A percentile compares a stretch with the other conserved stretches of the same genome.
phyloP scores from a whole-genome alignment of 2,113 vertebrate species.

The Octodon degus region DNA sequence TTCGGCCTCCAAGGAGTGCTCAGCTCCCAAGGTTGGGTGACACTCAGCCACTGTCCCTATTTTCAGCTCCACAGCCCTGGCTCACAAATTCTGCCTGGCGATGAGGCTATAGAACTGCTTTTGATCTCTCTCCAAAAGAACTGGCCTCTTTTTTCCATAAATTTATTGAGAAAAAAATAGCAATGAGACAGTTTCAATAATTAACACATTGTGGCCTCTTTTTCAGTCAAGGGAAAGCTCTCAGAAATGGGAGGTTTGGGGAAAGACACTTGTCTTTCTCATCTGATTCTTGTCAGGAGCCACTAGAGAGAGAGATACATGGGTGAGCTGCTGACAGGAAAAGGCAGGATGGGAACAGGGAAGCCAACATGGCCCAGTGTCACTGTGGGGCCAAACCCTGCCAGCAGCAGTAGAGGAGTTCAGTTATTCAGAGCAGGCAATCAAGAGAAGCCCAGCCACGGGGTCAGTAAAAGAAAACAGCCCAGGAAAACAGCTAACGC shows the following conservation, averaged over 20 bases:
- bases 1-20: not conserved
- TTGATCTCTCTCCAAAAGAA: not conserved
- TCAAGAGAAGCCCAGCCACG: not conserved
- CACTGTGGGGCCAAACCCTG: not conserved
- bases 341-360: not conserved
- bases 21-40: not conserved
- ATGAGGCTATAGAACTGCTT: not conserved
- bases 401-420: not conserved
- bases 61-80: not conserved
- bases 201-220: not conserved
- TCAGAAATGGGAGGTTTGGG: not conserved
- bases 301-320: not conserved
- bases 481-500: not conserved
- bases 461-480: not conserved
- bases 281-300: not conserved
- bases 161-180: no score
- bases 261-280: not conserved
- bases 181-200: no score
- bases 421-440: not conserved
- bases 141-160: not conserved
- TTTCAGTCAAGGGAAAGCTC: not conserved
- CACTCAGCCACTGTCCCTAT: not conserved
- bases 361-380: not conserved
- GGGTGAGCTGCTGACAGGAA: not conserved
- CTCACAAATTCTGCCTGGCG: no score